phyloP scores from a whole-genome alignment of 2,888 invertebrate genomes.

The Mesorhabditis spiculigera region DNA sequence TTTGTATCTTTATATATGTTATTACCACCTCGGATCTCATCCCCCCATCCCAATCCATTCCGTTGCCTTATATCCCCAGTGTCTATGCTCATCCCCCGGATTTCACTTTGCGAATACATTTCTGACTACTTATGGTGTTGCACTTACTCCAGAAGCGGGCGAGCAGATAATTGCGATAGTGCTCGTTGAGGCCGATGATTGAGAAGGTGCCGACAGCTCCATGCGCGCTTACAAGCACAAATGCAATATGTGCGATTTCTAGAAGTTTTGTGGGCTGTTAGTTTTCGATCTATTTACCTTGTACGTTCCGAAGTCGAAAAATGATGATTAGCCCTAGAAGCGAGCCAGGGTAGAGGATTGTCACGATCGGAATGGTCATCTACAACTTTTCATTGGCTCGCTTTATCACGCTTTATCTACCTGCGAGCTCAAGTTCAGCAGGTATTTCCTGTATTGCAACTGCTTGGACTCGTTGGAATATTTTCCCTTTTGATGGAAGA shows the following conservation, averaged over 20 bases:
- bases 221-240: neutral
- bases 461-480: neutral
- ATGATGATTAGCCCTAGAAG: constrained; percentile 1
- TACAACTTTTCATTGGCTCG: neutral
- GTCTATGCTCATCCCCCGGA: too few relatives aligned
- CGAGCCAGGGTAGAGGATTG: neutral
- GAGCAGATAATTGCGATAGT: neutral
- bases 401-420: neutral
- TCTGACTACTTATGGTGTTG: too few relatives aligned
- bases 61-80: too few relatives aligned
- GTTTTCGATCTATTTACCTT: neutral
- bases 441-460: constrained; percentile 6
- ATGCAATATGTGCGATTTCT: neutral
- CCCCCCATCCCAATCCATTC: too few relatives aligned
- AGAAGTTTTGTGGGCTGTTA: neutral
- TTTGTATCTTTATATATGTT: too few relatives aligned
- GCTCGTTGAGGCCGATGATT: neutral
- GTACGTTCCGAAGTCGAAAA: neutral
- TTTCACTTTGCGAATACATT: too few relatives aligned
- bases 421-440: constrained; percentile 2
- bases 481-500: constrained; percentile 1
- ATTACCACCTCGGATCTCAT: too few relatives aligned
- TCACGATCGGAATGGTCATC: constrained; percentile 4
- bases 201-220: neutral
- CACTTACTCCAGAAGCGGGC: neutral